Base-by-base conservation (phyloP, 1,140 invertebrate species). In the Radopholus similis region DNA sequence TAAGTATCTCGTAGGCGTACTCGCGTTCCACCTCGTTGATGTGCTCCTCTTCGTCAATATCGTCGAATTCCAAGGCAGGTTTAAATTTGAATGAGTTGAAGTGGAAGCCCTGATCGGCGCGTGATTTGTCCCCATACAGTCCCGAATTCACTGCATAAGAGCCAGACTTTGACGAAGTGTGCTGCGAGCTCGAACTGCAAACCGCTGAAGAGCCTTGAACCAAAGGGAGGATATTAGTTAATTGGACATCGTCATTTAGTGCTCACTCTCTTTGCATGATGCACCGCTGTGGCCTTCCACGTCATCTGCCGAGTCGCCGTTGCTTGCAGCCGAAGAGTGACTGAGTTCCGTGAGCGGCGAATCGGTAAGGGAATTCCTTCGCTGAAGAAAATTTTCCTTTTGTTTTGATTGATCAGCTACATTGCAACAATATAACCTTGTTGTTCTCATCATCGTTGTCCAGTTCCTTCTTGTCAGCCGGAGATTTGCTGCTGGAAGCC, bases 361-460 rank as follows among this genome's bases (percentile, higher is more conserved):
- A 58, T 66, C 64, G 13, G 64, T 66, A 6, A 66, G 42, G 11
- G 64, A 66, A 32, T 30, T 47, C 13, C 64, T 11, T 18, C 56
- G 51, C 64, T 66, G 42, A 32, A 66, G 49, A 51, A 11, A 5
- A 51, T 26, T 13, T 3, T 26, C 18, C 9, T n/a, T n/a, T n/a
- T n/a, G n/a, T n/a, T n/a, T n/a, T n/a, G n/a, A n/a, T n/a, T n/a
- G n/a, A n/a, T n/a, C n/a, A n/a, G n/a, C n/a, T n/a, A n/a, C n/a
- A n/a, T n/a, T n/a, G n/a, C n/a, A n/a, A n/a, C n/a, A n/a, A n/a
- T n/a, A n/a, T n/a, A n/a, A n/a, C n/a, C n/a, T n/a, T n/a, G n/a
- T n/a, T n/a, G n/a, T n/a, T n/a, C n/a, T n/a, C n/a, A n/a, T n/a
- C n/a, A n/a, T n/a, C n/a, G n/a, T n/a, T n/a, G n/a, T n/a, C n/a